These are phyloP conservation scores for Tetragnatha montana DNA, from an alignment of 2,888 invertebrate genomes.

Conservation along the genomic window DNA sequence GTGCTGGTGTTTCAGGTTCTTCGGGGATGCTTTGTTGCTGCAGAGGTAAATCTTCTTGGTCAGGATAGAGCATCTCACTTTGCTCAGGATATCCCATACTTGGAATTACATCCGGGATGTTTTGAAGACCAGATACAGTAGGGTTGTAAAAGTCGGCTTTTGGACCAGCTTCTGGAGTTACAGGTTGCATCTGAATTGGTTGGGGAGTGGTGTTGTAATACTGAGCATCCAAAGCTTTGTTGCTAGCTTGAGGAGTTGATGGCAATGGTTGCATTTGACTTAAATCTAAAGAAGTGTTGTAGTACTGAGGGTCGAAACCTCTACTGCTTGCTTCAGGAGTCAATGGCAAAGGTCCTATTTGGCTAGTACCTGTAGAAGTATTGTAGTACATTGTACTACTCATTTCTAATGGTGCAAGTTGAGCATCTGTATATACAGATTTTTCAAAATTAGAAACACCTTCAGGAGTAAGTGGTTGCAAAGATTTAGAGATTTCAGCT, in stretches of 20 bases:
- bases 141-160: background rate
- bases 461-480: conserved; percentile 1
- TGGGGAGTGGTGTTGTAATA: background rate
- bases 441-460: background rate
- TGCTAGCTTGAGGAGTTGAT: background rate
- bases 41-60: background rate
- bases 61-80: background rate
- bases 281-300: background rate
- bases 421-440: conserved; percentile 1
- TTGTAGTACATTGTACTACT: conserved; percentile 17
- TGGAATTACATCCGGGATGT: conserved; percentile 5
- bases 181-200: background rate
- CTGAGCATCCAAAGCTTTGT: too few relatives aligned
- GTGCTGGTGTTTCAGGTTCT: conserved; percentile 10
- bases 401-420: background rate
- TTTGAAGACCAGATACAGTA: conserved; percentile 10
- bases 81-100: background rate
- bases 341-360: background rate
- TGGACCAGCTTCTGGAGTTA: background rate
- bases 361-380: background rate
- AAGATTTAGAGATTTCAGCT: background rate
- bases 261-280: background rate
- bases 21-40: background rate
- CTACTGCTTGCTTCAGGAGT: background rate
- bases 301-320: background rate